Conservation (phyloP, 2,888 invertebrate species). For the Hoplodrina blanda region DNA sequence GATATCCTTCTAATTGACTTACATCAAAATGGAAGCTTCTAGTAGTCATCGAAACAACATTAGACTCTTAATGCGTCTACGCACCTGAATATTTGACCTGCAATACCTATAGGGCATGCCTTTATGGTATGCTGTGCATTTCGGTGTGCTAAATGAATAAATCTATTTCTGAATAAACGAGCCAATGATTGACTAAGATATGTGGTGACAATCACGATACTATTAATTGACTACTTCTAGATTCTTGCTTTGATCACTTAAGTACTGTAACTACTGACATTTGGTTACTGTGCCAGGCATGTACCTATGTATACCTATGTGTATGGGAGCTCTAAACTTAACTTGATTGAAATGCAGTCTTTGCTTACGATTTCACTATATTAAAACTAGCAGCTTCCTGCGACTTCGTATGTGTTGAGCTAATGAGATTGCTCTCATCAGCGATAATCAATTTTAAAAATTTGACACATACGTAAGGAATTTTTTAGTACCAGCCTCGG, state of each 20-base stretch:
- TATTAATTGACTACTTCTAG: slow-evolving; percentile 11
- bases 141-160: slow-evolving; percentile 28
- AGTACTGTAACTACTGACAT: too few relatives aligned
- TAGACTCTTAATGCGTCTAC: slow-evolving; percentile 1
- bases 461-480: too few relatives aligned
- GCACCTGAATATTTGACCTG: slow-evolving; percentile 46
- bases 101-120: slow-evolving; percentile 31
- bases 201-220: slow-evolving; percentile 8
- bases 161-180: slow-evolving; percentile 38
- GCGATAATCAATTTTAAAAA: too few relatives aligned
- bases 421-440: too few relatives aligned
- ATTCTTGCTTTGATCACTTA: slow-evolving; percentile 19
- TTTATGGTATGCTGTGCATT: slow-evolving; percentile 42
- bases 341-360: too few relatives aligned
- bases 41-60: neutral
- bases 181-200: slow-evolving; percentile 35
- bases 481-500: too few relatives aligned
- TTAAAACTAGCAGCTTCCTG: too few relatives aligned
- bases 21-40: neutral
- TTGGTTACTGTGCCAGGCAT: too few relatives aligned
- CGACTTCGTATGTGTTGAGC: too few relatives aligned
- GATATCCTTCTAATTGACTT: slow-evolving; percentile 2
- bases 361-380: too few relatives aligned
- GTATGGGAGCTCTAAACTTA: too few relatives aligned
- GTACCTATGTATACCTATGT: too few relatives aligned